Conservation (phyloP, 2,888 invertebrate species). For the Hypena proboscidalis region DNA sequence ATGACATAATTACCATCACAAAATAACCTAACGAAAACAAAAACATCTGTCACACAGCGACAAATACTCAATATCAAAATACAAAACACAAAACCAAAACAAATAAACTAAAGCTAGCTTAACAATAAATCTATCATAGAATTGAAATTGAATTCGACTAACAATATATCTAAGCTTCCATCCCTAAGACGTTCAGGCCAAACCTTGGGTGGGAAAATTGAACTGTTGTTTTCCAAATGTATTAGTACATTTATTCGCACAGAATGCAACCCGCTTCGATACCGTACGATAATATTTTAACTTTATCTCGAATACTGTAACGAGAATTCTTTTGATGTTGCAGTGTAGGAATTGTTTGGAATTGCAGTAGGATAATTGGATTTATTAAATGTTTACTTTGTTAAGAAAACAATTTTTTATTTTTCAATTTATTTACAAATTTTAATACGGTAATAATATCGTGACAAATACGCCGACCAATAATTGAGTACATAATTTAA, state of each 20-base stretch:
- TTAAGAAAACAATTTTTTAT: too few species aligned
- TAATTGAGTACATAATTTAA: too few species aligned
- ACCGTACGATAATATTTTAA: constrained; percentile 79
- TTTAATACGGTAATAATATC: too few species aligned
- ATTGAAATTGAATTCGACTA: constrained; percentile 32
- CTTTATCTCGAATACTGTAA: constrained; percentile 77
- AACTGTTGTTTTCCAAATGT: constrained; percentile 79
- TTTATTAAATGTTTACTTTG: background rate
- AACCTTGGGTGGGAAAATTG: constrained; percentile 61
- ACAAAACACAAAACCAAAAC: constrained; percentile 1
- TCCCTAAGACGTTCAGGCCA: constrained; percentile 38
- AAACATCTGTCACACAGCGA: too few species aligned
- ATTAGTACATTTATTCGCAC: constrained; percentile 76
- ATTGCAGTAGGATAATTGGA: constrained; percentile 20
- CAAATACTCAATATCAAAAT: too few species aligned
- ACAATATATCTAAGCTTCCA: constrained; percentile 42
- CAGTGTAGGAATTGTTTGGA: constrained; percentile 37
- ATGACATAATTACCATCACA: too few species aligned
- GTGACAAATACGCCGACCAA: too few species aligned
- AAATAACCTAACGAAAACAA: too few species aligned
- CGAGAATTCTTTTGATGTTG: constrained; percentile 59
- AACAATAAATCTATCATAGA: constrained; percentile 19
- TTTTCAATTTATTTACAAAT: too few species aligned
- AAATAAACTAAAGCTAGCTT: constrained; percentile 3
- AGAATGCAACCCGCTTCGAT: constrained; percentile 70